Percentiles rank a stretch among this genome's conserved stretches.
phyloP scores from a whole-genome alignment of 2,797 vertebrate species.

The Hozukius guyotensis region DNA sequence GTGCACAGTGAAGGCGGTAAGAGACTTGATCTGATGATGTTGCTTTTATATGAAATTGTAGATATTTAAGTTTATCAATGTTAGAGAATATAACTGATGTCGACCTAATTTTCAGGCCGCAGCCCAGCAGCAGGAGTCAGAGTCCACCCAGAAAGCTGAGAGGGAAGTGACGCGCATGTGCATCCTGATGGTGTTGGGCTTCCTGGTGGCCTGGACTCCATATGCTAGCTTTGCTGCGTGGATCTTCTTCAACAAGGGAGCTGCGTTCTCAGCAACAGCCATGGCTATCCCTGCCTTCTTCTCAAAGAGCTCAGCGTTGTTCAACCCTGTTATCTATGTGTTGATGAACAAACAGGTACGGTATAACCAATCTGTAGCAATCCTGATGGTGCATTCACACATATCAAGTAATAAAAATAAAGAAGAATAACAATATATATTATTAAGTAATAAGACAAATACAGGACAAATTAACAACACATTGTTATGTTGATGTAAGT shows the following conservation, averaged over 20 bases:
- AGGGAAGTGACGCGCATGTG: constrained; percentile 87
- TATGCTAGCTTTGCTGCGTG: constrained; percentile 68
- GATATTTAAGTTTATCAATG: neutral
- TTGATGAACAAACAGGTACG: constrained; percentile 80
- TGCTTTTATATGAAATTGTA: neutral
- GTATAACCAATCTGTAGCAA: too few species aligned
- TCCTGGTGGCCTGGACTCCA: constrained; percentile 84
- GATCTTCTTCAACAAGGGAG: neutral
- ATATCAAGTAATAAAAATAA: too few species aligned
- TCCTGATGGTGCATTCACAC: too few species aligned
- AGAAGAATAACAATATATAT: too few species aligned
- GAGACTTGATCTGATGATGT: neutral
- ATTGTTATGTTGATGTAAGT: neutral
- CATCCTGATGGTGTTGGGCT: constrained; percentile 85
- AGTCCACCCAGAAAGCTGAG: constrained; percentile 87
- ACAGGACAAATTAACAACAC: too few species aligned
- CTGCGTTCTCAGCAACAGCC: neutral
- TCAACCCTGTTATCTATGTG: constrained; percentile 80
- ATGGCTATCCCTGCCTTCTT: constrained; percentile 4
- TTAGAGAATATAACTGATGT: neutral
- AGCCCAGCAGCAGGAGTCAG: constrained; percentile 86
- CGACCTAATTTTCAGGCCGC: constrained; percentile 74
- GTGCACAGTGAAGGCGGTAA: constrained; percentile 86
- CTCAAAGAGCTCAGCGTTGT: constrained; percentile 84
- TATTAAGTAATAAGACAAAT: too few species aligned